Evolutionary conservation across 2,797 vertebrate species (phyloP).

Genomic region (Acanthurus lineatus): DNA sequence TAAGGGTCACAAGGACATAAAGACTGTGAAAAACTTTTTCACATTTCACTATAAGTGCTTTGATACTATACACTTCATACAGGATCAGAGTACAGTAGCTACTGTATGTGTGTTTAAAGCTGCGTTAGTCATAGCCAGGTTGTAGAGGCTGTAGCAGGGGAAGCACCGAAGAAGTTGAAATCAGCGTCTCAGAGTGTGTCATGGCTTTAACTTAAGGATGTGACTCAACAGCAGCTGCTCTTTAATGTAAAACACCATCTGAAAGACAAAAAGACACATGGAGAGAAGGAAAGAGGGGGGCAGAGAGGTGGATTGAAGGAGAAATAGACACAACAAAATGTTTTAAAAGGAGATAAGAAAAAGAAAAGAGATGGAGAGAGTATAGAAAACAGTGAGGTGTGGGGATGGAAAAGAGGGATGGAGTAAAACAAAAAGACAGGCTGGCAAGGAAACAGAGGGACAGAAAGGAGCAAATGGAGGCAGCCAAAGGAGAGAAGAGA

Average conservation of each 20-base stretch:
- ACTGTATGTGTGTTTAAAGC: slow-evolving; percentile 29
- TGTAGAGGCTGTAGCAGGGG: slow-evolving; percentile 38
- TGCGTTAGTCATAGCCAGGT: slow-evolving; percentile 42
- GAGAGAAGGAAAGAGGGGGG: slow-evolving; percentile 3
- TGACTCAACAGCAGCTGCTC: slow-evolving; percentile 69
- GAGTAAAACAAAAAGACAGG: slow-evolving; percentile 1
- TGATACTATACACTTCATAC: neutral
- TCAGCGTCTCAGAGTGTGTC: slow-evolving; percentile 38
- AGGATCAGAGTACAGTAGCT: slow-evolving; percentile 14
- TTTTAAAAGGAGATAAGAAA: slow-evolving; percentile 25
- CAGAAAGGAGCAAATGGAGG: slow-evolving; percentile 34
- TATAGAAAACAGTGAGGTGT: neutral
- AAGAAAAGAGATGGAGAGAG: slow-evolving; percentile 15
- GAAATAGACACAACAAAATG: slow-evolving; percentile 20
- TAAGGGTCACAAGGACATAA: neutral
- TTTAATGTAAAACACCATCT: slow-evolving; percentile 55
- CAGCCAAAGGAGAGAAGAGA: slow-evolving; percentile 15
- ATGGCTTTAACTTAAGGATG: slow-evolving; percentile 54
- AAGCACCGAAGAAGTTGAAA: slow-evolving; percentile 51
- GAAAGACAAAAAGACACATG: slow-evolving; percentile 37
- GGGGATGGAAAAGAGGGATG: neutral
- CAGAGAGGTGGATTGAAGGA: neutral
- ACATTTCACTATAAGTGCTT: neutral
- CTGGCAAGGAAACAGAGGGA: slow-evolving; percentile 32
- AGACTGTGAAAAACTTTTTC: neutral